phyloP scores from a whole-genome alignment of 2,888 invertebrate genomes.

The Trachelus iudaicus region DNA sequence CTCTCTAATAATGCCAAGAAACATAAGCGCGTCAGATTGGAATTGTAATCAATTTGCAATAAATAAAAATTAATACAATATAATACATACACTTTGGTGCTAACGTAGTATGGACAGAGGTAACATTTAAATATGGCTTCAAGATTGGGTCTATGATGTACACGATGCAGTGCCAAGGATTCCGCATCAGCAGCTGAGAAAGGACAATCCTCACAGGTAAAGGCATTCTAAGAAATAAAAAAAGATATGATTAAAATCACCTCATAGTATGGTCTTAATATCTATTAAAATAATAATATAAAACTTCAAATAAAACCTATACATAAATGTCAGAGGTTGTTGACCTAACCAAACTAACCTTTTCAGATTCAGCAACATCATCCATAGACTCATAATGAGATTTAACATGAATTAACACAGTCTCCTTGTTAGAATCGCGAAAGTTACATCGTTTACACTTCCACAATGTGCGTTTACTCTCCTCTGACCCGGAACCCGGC shows the following conservation, averaged over 20 bases:
- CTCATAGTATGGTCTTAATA: not conserved
- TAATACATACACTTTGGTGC: slow-evolving; percentile 74
- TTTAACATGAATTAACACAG: slow-evolving; percentile 75
- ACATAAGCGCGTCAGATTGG: slow-evolving; percentile 44
- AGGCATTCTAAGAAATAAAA: slow-evolving; percentile 37
- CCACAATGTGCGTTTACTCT: slow-evolving; percentile 81
- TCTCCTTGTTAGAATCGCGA: slow-evolving; percentile 74
- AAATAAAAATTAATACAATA: not conserved
- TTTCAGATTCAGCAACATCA: slow-evolving; percentile 22
- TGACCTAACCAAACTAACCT: slow-evolving; percentile 27
- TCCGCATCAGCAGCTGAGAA: slow-evolving; percentile 73
- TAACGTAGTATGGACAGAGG: slow-evolving; percentile 83
- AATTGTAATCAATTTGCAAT: not conserved
- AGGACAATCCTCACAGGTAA: slow-evolving; percentile 77
- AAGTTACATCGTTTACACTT: slow-evolving; percentile 92
- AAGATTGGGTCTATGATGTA: slow-evolving; percentile 76
- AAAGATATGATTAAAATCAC: not conserved
- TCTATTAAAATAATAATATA: not conserved
- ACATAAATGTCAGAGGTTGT: not conserved
- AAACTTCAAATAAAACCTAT: not conserved
- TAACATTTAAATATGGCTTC: slow-evolving; percentile 82
- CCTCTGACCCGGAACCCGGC: slow-evolving; percentile 58
- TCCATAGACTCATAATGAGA: slow-evolving; percentile 70
- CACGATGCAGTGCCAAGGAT: slow-evolving; percentile 73
- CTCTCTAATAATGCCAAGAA: slow-evolving; percentile 53